Base-by-base conservation (phyloP, 1,140 invertebrate species). In the Brachystomella parvula region DNA sequence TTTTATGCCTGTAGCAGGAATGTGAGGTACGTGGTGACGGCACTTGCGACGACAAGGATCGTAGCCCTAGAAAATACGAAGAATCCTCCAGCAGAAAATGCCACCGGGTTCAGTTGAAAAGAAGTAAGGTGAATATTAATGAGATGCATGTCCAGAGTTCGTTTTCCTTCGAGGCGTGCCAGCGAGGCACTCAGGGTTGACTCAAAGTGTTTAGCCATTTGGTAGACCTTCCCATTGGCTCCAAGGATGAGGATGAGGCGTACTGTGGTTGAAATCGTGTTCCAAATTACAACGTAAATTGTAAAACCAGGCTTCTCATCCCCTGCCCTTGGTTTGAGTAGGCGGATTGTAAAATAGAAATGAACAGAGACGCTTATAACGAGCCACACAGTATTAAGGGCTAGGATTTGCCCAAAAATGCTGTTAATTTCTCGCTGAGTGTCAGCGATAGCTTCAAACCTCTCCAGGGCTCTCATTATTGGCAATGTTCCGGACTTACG, bases 1-100 rank as follows among this genome's bases (percentile, higher is more conserved):
- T n/a, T n/a, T 44, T 62, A 62, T 29, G 71, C 71, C 33, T 73
- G 71, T 9, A 73, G 60, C 31, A 73, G 53, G 33, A 73, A 70
- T 9, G 70, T 61, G 15, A 73, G 63, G 28, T 72, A 72, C 6
- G 71, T 72, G 12, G 61, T 72, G 47, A 72, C 68, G 21, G 64
- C 66, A 28, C 71, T 72, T 12, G 67, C 39, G 29, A 66, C 65
- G 21, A 33, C 57, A 19, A 72, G 30, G 1, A 72, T 31, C 9
- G 71, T 66, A 9, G 53, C 35, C 47, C 67, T 24, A 15, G 61
- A 62, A 33, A 72, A 72, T 17, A 31, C 59, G 47, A 72, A 72
- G 44, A 69, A 69, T 47, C 71, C 71, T 2, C 65, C 71, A 17
- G 67, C 47, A 32, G 2, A 31, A 35, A 56, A 56, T 24, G 47